These are phyloP conservation scores for Otus sunia DNA, from an alignment of 2,113 vertebrate species.

Conservation along the genomic window DNA sequence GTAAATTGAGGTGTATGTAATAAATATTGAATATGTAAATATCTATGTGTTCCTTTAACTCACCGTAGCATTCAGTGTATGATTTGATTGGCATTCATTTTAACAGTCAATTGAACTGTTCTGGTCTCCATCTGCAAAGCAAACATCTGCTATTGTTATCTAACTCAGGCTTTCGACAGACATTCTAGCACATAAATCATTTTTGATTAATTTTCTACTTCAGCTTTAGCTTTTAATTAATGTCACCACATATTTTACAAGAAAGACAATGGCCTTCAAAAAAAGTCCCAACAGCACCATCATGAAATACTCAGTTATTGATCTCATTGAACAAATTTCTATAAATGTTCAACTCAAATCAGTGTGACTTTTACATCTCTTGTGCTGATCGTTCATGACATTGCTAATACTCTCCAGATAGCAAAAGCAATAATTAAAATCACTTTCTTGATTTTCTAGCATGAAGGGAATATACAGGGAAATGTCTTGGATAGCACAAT, in stretches of 20 bases:
- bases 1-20: not conserved
- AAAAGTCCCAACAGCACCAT: not conserved
- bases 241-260: not conserved
- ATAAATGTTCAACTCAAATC: not conserved
- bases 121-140: constrained; percentile 22
- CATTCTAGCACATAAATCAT: not conserved
- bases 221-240: constrained; percentile 17
- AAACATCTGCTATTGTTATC: constrained; percentile 39
- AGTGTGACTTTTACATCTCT: not conserved
- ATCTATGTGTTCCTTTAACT: not conserved
- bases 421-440: not conserved
- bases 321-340: not conserved
- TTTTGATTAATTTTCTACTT: constrained; percentile 18
- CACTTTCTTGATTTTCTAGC: not conserved
- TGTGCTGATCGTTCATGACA: not conserved
- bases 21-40: not conserved
- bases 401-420: not conserved
- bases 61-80: not conserved
- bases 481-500: not conserved
- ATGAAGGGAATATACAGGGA: not conserved
- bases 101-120: not conserved
- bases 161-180: not conserved
- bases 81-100: not conserved
- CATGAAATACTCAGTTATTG: not conserved
- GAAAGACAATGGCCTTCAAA: not conserved